Conservation (phyloP, 2,888 invertebrate genomes). For the Drymonia ruficornis region DNA sequence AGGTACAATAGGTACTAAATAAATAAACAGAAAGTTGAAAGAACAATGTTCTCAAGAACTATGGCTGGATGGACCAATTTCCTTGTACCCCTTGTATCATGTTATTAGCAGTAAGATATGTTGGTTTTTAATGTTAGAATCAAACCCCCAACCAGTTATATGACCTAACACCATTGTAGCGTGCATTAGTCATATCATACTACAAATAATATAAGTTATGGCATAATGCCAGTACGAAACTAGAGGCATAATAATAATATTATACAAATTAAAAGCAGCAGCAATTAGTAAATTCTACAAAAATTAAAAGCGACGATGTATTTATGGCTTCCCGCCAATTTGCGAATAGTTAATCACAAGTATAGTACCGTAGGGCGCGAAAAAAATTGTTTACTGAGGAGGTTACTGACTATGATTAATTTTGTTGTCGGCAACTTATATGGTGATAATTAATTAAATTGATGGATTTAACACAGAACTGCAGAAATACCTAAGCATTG, state of each 20-base stretch:
- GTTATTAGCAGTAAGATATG: no score
- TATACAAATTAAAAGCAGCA: background rate
- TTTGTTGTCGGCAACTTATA: background rate
- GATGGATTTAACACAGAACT: no score
- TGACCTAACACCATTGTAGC: no score
- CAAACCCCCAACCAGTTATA: background rate
- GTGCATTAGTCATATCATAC: no score
- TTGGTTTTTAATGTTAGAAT: no score
- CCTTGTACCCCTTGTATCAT: no score
- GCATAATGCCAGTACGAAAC: background rate
- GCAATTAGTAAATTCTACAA: background rate
- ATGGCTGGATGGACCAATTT: no score
- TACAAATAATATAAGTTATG: background rate
- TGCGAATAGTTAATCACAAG: background rate
- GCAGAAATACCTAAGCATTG: no score
- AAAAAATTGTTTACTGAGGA: background rate
- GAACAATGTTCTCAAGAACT: no score
- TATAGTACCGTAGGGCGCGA: slow-evolving; percentile 3
- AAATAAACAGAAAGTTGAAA: no score
- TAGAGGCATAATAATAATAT: background rate
- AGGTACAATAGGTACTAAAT: no score
- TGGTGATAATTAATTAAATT: slow-evolving; percentile 6
- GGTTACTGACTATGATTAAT: background rate
- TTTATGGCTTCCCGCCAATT: slow-evolving; percentile 24
- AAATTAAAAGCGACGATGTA: slow-evolving; percentile 14